Evolutionary conservation across 1,140 invertebrate species (phyloP).

Genomic region (Antheraea mylitta): DNA sequence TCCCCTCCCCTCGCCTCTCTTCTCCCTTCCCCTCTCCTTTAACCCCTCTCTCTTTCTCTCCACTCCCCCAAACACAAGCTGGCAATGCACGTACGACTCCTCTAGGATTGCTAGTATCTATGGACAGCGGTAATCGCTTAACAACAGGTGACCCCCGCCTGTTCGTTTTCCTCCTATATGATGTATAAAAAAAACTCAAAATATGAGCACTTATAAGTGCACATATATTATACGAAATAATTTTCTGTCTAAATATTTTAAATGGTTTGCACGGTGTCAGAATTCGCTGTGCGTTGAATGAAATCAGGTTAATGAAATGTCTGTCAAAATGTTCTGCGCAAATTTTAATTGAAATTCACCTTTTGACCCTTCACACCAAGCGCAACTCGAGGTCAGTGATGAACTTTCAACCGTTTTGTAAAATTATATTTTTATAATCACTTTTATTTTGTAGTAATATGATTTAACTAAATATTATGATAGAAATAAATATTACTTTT

Average conservation of each 20-base stretch:
- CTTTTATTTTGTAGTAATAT: neutral
- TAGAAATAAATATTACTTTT: too few relatives aligned
- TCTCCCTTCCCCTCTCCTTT: too few relatives aligned
- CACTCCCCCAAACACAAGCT: too few relatives aligned
- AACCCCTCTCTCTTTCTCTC: too few relatives aligned
- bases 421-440: neutral
- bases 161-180: too few relatives aligned
- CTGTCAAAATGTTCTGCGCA: constrained; percentile 53
- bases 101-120: too few relatives aligned
- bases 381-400: constrained; percentile 32
- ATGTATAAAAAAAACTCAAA: too few relatives aligned
- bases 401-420: neutral
- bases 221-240: neutral
- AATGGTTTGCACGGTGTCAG: constrained; percentile 8
- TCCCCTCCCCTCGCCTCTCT: too few relatives aligned
- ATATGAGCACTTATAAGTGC: neutral
- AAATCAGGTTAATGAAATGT: constrained; percentile 70
- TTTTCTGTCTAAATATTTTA: neutral
- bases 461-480: too few relatives aligned
- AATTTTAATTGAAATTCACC: constrained; percentile 66
- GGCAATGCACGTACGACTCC: too few relatives aligned
- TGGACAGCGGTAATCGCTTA: too few relatives aligned
- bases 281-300: constrained; percentile 30
- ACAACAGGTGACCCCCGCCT: too few relatives aligned
- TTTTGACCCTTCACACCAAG: constrained; percentile 49